A percentile compares a stretch with the other conserved stretches of the same genome.
phyloP scores from a whole-genome alignment of 2,888 invertebrate genomes.

The Leucophenga maculata region DNA sequence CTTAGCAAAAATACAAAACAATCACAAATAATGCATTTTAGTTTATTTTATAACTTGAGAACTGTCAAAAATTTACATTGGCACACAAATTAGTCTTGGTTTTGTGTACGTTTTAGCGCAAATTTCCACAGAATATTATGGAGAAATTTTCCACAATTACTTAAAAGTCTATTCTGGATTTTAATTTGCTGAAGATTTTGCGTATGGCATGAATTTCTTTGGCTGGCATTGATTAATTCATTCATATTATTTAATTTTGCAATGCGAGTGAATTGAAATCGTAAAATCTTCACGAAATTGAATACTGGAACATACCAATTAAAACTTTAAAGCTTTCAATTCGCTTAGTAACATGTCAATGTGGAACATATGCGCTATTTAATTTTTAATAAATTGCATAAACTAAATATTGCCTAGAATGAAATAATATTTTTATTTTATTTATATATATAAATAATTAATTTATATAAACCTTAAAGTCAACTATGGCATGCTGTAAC shows the following conservation, averaged over 20 bases:
- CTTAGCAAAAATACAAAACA: slow-evolving; percentile 19
- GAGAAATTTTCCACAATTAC: no score
- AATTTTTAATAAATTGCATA: slow-evolving; percentile 4
- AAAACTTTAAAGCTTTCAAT: no score
- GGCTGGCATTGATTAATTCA: no score
- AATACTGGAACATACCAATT: no score
- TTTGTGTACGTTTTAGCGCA: not conserved
- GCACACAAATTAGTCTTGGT: slow-evolving; percentile 44
- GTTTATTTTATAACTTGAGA: slow-evolving; percentile 85
- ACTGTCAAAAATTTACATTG: slow-evolving; percentile 73
- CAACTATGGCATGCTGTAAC: slow-evolving; percentile 62
- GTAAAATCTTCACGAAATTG: no score
- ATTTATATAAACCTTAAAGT: slow-evolving; percentile 32
- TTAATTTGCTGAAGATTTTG: no score
- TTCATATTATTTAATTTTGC: no score
- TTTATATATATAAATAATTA: slow-evolving; percentile 5
- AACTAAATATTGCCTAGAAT: not conserved
- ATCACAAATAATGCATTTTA: slow-evolving; percentile 67
- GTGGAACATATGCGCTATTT: not conserved
- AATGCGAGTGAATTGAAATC: no score
- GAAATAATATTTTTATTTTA: no score
- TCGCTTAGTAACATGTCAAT: no score
- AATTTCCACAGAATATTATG: not conserved
- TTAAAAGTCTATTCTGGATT: no score
- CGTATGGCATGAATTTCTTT: no score